Evolutionary conservation across 2,797 vertebrate species (phyloP).

Genomic region (Hemitrygon akajei): DNA sequence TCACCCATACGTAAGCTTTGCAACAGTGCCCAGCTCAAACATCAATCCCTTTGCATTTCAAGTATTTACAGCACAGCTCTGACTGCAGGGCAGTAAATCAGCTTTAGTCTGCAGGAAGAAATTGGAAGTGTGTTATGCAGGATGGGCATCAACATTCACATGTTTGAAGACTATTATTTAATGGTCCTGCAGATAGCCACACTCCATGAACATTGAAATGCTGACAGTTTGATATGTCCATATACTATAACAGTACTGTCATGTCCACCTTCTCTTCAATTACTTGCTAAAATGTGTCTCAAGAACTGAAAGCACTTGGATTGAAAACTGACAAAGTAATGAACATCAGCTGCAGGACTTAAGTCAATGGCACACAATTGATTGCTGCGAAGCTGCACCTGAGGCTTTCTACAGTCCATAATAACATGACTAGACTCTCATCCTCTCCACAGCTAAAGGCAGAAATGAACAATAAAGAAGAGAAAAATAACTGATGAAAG

Average conservation of each 20-base stretch:
- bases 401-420: not conserved
- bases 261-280: not conserved
- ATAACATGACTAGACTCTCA: not conserved
- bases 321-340: conserved; percentile 13
- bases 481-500: not conserved
- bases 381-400: not conserved
- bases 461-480: not conserved
- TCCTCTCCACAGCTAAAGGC: not conserved
- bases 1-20: not conserved
- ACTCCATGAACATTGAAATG: not conserved
- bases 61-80: not conserved
- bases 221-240: not conserved
- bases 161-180: not conserved
- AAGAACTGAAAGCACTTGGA: not conserved
- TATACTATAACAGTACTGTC: not conserved
- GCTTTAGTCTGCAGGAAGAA: not conserved
- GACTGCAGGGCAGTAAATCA: not conserved
- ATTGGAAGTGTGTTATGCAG: not conserved
- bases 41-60: not conserved
- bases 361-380: conserved; percentile 15
- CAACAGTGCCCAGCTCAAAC: not conserved
- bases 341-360: not conserved
- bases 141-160: not conserved
- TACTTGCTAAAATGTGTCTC: not conserved
- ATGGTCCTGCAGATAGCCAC: not conserved